Percentiles rank a stretch among this genome's conserved stretches.
These are phyloP conservation scores for Proctacanthus coquilletti DNA, from an alignment of 1,140 invertebrate species.

Conservation along the genomic window DNA sequence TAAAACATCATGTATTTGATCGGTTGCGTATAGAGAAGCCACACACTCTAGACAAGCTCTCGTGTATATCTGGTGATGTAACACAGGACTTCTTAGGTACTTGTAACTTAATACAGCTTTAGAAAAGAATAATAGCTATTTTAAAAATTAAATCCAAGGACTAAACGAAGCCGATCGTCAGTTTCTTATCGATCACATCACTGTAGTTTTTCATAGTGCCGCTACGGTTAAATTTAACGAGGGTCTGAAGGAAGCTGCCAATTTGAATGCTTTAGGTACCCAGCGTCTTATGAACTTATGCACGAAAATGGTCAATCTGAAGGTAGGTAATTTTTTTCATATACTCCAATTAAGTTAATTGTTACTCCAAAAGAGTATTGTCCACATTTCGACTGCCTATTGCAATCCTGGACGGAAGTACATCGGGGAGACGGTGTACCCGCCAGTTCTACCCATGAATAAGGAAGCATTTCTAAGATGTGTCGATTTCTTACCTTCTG, in stretches of 20 bases:
- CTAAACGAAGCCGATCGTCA: slow-evolving; percentile 38
- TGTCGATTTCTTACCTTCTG: slow-evolving; percentile 39
- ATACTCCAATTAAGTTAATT: background rate
- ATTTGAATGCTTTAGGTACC: slow-evolving; percentile 44
- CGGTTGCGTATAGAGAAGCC: slow-evolving; percentile 16
- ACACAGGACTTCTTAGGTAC: slow-evolving; percentile 24
- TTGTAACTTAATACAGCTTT: no score
- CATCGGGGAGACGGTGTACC: slow-evolving; percentile 58
- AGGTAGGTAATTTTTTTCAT: slow-evolving; percentile 35
- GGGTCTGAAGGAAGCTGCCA: slow-evolving; percentile 45
- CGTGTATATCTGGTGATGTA: slow-evolving; percentile 29
- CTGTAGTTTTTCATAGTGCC: slow-evolving; percentile 72
- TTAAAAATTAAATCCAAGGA: slow-evolving; percentile 49
- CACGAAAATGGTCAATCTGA: slow-evolving; percentile 47
- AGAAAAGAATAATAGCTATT: no score
- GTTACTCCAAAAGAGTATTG: slow-evolving; percentile 53
- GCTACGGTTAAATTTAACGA: slow-evolving; percentile 79
- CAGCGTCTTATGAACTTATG: slow-evolving; percentile 39
- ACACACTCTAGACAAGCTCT: slow-evolving; percentile 26
- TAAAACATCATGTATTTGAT: slow-evolving; percentile 23
- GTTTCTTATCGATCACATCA: slow-evolving; percentile 39
- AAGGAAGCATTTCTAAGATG: slow-evolving; percentile 43
- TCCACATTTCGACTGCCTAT: slow-evolving; percentile 80
- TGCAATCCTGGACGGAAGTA: slow-evolving; percentile 58
- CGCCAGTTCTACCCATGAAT: slow-evolving; percentile 38